phyloP scores from a whole-genome alignment of 2,113 vertebrate species.

The Riparia riparia region DNA sequence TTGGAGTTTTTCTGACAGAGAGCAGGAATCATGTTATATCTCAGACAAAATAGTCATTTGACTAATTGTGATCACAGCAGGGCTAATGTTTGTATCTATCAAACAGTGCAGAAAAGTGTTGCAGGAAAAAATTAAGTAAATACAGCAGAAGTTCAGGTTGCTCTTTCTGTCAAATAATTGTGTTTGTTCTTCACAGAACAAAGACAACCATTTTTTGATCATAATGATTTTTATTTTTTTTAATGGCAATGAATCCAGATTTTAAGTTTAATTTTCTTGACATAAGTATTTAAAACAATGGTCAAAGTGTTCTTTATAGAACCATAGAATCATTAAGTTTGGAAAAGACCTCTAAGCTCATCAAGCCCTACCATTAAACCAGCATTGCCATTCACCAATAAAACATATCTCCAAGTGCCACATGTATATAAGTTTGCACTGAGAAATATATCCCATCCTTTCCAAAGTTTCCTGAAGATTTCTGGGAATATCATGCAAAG shows the following conservation, averaged over 20 bases:
- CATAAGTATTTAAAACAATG: neutral
- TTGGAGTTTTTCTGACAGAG: neutral
- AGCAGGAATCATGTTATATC: neutral
- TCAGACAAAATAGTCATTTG: neutral
- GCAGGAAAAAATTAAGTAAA: neutral
- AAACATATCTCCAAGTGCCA: neutral
- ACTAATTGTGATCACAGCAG: neutral
- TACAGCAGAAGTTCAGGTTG: conserved; percentile 17
- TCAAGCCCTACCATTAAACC: neutral
- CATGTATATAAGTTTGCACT: neutral
- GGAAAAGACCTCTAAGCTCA: neutral
- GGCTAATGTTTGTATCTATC: neutral
- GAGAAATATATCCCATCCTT: neutral
- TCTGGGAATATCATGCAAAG: neutral
- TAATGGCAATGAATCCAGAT: neutral
- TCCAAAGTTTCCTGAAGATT: neutral
- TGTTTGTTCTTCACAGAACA: neutral
- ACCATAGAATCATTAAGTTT: neutral
- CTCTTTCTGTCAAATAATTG: neutral
- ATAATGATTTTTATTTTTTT: neutral
- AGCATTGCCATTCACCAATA: neutral
- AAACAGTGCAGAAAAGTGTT: neutral
- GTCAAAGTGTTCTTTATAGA: neutral
- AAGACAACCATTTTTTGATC: neutral
- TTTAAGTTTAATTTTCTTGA: neutral